These are phyloP conservation scores for Eucera pruinosa DNA, from an alignment of 2,888 invertebrate species.

Conservation along the genomic window DNA sequence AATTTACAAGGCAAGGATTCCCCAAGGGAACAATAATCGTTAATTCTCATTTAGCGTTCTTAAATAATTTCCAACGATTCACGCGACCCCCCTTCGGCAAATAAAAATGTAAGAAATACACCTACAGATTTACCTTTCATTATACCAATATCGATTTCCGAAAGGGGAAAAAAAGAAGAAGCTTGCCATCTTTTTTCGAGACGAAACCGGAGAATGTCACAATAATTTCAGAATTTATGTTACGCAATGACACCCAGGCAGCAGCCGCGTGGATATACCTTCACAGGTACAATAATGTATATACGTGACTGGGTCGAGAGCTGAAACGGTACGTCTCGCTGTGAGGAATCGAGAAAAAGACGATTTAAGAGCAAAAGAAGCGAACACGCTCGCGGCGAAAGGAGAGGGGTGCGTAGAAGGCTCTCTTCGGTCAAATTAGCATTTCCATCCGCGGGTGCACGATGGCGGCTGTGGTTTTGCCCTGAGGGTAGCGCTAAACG, in stretches of 20 bases:
- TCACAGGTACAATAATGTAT: not conserved
- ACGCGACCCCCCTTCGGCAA: not conserved
- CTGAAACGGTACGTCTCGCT: constrained; percentile 48
- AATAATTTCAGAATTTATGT: constrained; percentile 12
- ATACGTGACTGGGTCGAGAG: constrained; percentile 17
- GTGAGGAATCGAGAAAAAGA: constrained; percentile 51
- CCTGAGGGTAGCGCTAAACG: constrained; percentile 73
- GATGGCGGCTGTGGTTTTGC: constrained; percentile 70
- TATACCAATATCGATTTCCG: not conserved
- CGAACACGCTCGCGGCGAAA: constrained; percentile 39
- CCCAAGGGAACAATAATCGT: not conserved
- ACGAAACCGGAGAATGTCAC: not conserved
- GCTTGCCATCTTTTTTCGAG: not conserved
- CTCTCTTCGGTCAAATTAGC: constrained; percentile 74
- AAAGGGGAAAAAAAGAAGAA: not conserved
- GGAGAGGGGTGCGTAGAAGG: constrained; percentile 62
- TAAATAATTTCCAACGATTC: constrained; percentile 13
- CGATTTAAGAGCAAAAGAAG: constrained; percentile 52
- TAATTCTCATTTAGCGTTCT: not conserved
- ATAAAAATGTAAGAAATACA: too few relatives aligned
- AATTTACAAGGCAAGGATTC: constrained; percentile 5
- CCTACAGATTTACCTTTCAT: not conserved
- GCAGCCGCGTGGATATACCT: not conserved
- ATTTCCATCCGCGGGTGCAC: constrained; percentile 75
- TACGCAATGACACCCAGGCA: not conserved